A percentile compares a stretch with the other conserved stretches of the same genome.
phyloP scores from a whole-genome alignment of 2,888 invertebrate species.

The Nysson spinosus region DNA sequence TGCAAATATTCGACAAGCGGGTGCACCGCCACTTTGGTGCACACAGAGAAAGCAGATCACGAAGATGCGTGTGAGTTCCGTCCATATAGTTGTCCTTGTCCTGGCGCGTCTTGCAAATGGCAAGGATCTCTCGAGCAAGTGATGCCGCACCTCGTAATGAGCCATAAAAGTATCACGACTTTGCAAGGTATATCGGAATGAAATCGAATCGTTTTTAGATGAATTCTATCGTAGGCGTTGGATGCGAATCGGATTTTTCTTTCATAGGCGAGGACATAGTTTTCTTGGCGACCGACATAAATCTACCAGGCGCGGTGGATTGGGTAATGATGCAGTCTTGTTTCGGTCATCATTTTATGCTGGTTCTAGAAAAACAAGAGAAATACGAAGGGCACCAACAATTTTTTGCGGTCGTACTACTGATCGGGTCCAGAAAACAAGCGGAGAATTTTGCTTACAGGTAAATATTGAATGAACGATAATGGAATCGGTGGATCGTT shows the following conservation, averaged over 20 bases:
- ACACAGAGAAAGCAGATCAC: constrained; percentile 99
- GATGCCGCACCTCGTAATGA: constrained; percentile 98
- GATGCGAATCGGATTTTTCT: not conserved
- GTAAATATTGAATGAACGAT: constrained; percentile 77
- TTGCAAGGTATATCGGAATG: constrained; percentile 92
- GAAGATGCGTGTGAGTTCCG: constrained; percentile 99
- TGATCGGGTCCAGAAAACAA: constrained; percentile 99
- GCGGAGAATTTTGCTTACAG: constrained; percentile 99
- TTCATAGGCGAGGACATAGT: constrained; percentile 96
- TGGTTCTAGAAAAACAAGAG: constrained; percentile 98
- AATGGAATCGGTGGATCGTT: not conserved
- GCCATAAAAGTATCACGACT: constrained; percentile 98
- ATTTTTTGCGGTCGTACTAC: constrained; percentile 98
- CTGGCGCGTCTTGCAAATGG: constrained; percentile 99
- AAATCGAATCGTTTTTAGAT: not conserved
- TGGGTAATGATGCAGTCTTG: constrained; percentile 99
- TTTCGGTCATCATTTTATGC: constrained; percentile 99
- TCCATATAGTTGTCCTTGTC: constrained; percentile 99
- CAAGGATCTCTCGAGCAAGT: constrained; percentile 98
- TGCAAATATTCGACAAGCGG: constrained; percentile 99
- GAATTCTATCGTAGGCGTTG: not conserved
- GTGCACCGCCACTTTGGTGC: constrained; percentile 92
- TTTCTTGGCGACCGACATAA: constrained; percentile 99
- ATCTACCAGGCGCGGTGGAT: constrained; percentile 98
- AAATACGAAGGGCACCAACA: constrained; percentile 98